Conservation (phyloP, 2,888 invertebrate species). For the Lasioglossum marginatum region DNA sequence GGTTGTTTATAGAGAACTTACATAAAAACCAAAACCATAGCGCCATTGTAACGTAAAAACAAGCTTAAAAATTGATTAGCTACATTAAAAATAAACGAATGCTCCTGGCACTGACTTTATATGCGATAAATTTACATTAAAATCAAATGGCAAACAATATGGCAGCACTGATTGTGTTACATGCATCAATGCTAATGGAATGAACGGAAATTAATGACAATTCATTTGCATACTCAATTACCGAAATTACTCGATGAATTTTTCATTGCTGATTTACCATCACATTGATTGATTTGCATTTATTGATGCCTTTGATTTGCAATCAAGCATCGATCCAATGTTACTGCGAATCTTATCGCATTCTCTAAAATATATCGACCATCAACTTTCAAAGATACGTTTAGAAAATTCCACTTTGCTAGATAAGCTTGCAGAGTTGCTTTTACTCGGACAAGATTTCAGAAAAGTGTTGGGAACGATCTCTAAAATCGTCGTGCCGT, state of each 20-base stretch:
- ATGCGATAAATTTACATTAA: neutral
- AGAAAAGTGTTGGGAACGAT: neutral
- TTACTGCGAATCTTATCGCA: neutral
- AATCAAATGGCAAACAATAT: neutral
- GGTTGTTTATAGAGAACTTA: too few species aligned
- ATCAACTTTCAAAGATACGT: neutral
- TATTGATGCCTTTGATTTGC: neutral
- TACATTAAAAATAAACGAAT: neutral
- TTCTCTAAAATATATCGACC: neutral
- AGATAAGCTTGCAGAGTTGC: neutral
- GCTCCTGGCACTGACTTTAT: too few species aligned
- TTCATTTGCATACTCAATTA: neutral
- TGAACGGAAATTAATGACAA: neutral
- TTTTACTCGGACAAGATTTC: neutral
- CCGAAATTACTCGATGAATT: neutral
- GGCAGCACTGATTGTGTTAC: neutral
- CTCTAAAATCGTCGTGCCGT: neutral
- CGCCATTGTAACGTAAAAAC: neutral
- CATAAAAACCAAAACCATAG: too few species aligned
- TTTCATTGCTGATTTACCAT: neutral
- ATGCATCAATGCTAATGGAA: neutral
- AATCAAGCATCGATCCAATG: neutral
- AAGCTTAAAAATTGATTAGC: neutral
- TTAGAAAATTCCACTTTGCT: neutral
- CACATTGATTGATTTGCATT: too few species aligned